Percentiles rank a stretch among this genome's conserved stretches.
phyloP scores from a whole-genome alignment of 2,888 invertebrate genomes.

The Chydorus sphaericus region DNA sequence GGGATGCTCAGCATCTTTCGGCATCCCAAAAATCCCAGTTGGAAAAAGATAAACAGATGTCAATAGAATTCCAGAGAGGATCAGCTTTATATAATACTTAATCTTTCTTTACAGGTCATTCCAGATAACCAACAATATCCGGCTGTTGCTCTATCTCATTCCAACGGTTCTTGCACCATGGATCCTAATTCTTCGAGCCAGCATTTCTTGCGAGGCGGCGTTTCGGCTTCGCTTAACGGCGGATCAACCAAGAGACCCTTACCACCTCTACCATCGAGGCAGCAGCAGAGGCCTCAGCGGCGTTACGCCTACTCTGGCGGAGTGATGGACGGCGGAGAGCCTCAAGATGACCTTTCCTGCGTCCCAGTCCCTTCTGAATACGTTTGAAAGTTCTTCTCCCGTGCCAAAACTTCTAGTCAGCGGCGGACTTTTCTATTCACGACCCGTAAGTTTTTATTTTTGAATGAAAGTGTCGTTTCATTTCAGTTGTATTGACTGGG shows the following conservation, averaged over 20 bases:
- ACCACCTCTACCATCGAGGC: slow-evolving; percentile 14
- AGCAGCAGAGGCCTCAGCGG: slow-evolving; percentile 13
- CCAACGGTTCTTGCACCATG: background rate
- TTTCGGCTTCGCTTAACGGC: background rate
- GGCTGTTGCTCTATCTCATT: background rate
- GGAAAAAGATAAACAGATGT: too few species aligned
- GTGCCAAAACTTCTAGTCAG: background rate
- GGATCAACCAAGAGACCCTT: slow-evolving; percentile 12
- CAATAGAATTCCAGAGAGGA: too few species aligned
- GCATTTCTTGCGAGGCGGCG: slow-evolving; percentile 11
- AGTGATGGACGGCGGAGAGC: slow-evolving; percentile 18
- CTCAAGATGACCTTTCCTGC: slow-evolving; percentile 33
- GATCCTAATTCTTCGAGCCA: background rate
- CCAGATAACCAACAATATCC: slow-evolving; percentile 15
- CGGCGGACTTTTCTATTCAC: too few species aligned
- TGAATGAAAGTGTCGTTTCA: too few species aligned
- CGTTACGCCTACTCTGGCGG: slow-evolving; percentile 9
- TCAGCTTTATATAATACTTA: too few species aligned
- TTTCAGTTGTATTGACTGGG: too few species aligned
- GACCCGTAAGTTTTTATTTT: too few species aligned
- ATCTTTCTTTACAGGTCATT: too few species aligned
- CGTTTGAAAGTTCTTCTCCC: slow-evolving; percentile 25
- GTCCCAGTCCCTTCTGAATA: slow-evolving; percentile 47
- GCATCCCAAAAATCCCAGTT: too few species aligned
- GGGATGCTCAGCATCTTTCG: too few species aligned